These are phyloP conservation scores for Chlorops oryzae DNA, from an alignment of 1,140 invertebrate species.

Conservation along the genomic window DNA sequence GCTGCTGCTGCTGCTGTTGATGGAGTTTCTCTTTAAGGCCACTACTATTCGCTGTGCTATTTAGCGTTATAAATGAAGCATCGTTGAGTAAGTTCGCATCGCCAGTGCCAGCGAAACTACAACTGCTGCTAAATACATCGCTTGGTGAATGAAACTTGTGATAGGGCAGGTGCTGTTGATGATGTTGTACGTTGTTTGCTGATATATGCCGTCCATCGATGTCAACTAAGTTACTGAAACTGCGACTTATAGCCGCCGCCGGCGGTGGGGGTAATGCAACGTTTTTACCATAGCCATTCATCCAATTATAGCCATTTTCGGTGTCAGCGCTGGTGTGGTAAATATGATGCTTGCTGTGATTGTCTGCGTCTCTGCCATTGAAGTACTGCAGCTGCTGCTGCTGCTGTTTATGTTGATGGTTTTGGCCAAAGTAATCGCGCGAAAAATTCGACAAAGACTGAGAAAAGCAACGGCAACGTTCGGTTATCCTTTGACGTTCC, in stretches of 20 bases:
- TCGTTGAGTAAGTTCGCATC: conserved; percentile 5
- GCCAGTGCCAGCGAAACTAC: conserved; percentile 4
- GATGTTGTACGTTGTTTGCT: conserved; percentile 3
- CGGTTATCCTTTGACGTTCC: conserved; percentile 14
- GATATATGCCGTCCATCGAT: conserved; percentile 22
- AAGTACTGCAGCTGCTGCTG: conserved; percentile 7
- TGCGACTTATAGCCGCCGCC: conserved; percentile 29
- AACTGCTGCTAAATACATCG: conserved; percentile 11
- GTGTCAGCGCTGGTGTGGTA: conserved; percentile 12
- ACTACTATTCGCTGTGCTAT: conserved; percentile 35
- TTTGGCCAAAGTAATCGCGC: conserved; percentile 19
- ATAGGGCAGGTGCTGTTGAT: conserved; percentile 25
- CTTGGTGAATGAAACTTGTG: conserved; percentile 28
- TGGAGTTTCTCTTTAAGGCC: conserved; percentile 31
- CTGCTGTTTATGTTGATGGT: conserved; percentile 15
- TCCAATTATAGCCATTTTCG: too few species aligned
- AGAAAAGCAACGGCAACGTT: conserved; percentile 39
- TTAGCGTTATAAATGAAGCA: conserved; percentile 37
- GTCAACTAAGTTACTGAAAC: conserved; percentile 41
- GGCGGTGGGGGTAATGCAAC: not conserved
- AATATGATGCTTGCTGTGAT: conserved; percentile 6
- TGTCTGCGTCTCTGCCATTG: not conserved
- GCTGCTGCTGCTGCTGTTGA: conserved; percentile 29
- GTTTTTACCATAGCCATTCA: conserved; percentile 9
- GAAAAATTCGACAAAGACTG: conserved; percentile 42